Evolutionary conservation across 37 sponge, comb jelly and placozoan genomes (phyloP).

Genomic region (Ianthella basta): DNA sequence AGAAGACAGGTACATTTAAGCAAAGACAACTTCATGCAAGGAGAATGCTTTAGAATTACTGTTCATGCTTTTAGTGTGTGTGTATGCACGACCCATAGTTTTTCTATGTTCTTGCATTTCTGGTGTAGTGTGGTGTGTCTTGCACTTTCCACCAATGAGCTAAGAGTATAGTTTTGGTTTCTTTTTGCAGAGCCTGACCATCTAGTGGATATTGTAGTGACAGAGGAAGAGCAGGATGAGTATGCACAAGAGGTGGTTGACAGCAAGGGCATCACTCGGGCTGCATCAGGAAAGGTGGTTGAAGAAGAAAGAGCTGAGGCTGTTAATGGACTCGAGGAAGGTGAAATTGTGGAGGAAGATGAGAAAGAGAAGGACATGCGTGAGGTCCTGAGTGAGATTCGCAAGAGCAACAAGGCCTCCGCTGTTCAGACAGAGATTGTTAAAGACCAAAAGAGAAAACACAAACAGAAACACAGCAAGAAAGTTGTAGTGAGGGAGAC

Average conservation of each 20-base stretch:
- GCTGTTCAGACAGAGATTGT: too few species aligned
- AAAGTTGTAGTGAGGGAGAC: too few species aligned
- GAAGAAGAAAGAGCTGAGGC: not conserved
- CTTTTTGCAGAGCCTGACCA: too few species aligned
- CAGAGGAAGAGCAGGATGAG: not conserved
- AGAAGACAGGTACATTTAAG: not conserved
- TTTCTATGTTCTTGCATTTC: too few species aligned
- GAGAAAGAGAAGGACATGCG: slow-evolving; percentile 9
- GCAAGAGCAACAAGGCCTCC: too few species aligned
- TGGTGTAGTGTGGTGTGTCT: too few species aligned
- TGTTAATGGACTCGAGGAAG: slow-evolving; percentile 36
- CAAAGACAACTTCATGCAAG: not conserved
- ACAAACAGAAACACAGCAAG: too few species aligned
- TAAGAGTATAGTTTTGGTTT: too few species aligned
- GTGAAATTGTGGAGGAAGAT: slow-evolving; percentile 44
- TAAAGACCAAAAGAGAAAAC: too few species aligned
- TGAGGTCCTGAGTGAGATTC: too few species aligned
- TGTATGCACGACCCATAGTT: not conserved
- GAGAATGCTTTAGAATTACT: not conserved
- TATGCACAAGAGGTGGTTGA: slow-evolving; percentile 23
- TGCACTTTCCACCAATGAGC: too few species aligned
- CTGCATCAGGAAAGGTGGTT: not conserved
- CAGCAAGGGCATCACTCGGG: not conserved
- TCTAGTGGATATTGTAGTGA: too few species aligned
- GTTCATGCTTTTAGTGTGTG: not conserved